These are phyloP conservation scores for Epistrophe eligans DNA, from an alignment of 2,888 invertebrate genomes.

Conservation along the genomic window DNA sequence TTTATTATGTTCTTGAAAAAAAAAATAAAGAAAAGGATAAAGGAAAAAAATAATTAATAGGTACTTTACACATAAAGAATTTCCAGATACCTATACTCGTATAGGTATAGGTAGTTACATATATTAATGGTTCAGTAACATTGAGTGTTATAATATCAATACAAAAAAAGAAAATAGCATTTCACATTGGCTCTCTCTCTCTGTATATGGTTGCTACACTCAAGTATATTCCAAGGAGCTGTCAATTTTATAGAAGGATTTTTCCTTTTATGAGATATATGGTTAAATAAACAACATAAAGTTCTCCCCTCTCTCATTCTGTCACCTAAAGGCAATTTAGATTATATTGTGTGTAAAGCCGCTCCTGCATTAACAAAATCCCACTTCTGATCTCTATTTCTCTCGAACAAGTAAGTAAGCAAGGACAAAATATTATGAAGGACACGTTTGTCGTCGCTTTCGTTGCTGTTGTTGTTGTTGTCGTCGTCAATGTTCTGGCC, in stretches of 20 bases:
- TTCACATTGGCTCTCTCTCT: not conserved
- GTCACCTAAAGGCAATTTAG: slow-evolving; percentile 27
- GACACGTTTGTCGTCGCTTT: slow-evolving; percentile 5
- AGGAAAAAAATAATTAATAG: slow-evolving; percentile 1
- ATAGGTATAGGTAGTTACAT: too few species aligned
- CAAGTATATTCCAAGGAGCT: slow-evolving; percentile 20
- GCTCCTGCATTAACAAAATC: slow-evolving; percentile 55
- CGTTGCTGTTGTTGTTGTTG: not conserved
- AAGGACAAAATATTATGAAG: slow-evolving; percentile 40
- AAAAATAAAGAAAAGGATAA: not conserved
- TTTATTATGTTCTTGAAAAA: slow-evolving; percentile 8
- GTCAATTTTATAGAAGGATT: slow-evolving; percentile 25
- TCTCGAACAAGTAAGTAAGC: not conserved
- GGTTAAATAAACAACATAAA: slow-evolving; percentile 28
- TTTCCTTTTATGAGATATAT: slow-evolving; percentile 8
- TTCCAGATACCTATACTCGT: not conserved
- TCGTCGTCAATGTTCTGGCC: not conserved
- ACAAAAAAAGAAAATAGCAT: not conserved
- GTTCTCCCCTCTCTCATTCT: not conserved
- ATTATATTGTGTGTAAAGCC: slow-evolving; percentile 43
- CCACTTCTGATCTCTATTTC: slow-evolving; percentile 9
- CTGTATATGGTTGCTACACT: not conserved
- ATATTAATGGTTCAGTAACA: slow-evolving; percentile 18
- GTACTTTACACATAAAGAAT: not conserved
- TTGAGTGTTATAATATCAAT: not conserved